Conservation (phyloP, 64 coral and sea anemone species). For the Anthopleura sola region DNA sequence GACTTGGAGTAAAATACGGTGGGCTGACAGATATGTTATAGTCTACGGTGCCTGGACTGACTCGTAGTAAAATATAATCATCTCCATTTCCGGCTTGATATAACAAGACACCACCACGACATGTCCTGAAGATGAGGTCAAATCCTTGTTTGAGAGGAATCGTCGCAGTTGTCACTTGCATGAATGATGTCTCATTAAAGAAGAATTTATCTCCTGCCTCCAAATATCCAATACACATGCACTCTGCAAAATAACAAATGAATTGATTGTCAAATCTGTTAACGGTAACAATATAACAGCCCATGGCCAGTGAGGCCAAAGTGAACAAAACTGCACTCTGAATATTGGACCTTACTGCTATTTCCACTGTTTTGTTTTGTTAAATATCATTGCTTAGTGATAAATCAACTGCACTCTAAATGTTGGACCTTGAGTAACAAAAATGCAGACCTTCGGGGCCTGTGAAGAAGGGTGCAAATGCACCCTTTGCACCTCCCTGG, state of each 20-base stretch:
- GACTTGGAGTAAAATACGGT: constrained; percentile 37
- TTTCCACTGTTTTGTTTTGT: too few relatives aligned
- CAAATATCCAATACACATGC: not conserved
- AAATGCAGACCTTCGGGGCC: too few relatives aligned
- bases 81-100: constrained; percentile 39
- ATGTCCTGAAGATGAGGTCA: constrained; percentile 65
- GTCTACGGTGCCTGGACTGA: constrained; percentile 40
- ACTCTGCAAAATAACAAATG: not conserved
- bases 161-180: constrained; percentile 32
- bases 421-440: too few relatives aligned
- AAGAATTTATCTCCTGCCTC: constrained; percentile 38
- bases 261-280: too few relatives aligned
- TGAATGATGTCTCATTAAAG: constrained; percentile 60
- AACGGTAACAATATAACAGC: too few relatives aligned
- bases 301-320: too few relatives aligned
- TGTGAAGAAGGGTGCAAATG: too few relatives aligned
- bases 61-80: constrained; percentile 38
- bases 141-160: constrained; percentile 46
- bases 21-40: constrained; percentile 21
- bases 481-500: too few relatives aligned
- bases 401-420: too few relatives aligned
- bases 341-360: too few relatives aligned
- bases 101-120: constrained; percentile 56
- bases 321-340: too few relatives aligned
- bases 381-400: too few relatives aligned